These are phyloP conservation scores for Pempheris klunzingeri DNA, from an alignment of 2,797 vertebrate genomes.

Conservation along the genomic window DNA sequence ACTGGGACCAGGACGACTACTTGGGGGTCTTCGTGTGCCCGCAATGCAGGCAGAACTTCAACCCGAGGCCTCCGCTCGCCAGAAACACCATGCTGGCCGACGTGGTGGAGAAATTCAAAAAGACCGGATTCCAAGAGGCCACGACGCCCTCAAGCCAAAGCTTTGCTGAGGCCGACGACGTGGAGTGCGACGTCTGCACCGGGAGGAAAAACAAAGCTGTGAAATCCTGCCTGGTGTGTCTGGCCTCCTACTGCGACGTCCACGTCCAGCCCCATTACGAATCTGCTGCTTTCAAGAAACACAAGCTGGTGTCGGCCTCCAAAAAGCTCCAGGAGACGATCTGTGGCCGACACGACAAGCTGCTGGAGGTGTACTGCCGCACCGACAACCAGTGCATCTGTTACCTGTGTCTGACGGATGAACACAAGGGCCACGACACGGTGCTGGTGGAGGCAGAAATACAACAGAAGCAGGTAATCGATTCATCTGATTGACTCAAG, in stretches of 20 bases:
- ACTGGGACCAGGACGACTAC: constrained; percentile 86
- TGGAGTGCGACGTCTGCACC: constrained; percentile 91
- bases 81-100: constrained; percentile 86
- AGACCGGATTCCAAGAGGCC: constrained; percentile 61
- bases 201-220: constrained; percentile 85
- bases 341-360: constrained; percentile 88
- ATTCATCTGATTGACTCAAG: background rate
- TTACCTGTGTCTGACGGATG: constrained; percentile 89
- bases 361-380: constrained; percentile 92
- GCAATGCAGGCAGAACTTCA: constrained; percentile 84
- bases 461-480: constrained; percentile 86
- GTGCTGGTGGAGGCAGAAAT: constrained; percentile 82
- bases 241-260: constrained; percentile 92
- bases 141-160: background rate
- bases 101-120: constrained; percentile 83
- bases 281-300: constrained; percentile 90
- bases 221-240: constrained; percentile 93
- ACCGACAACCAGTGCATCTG: constrained; percentile 90
- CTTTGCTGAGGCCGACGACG: constrained; percentile 65
- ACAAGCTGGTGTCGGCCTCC: constrained; percentile 88
- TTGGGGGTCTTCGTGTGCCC: constrained; percentile 82
- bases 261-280: constrained; percentile 92
- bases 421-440: constrained; percentile 89
- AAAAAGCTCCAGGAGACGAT: constrained; percentile 86
- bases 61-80: constrained; percentile 82